A percentile compares a stretch with the other conserved stretches of the same genome.
phyloP scores from a whole-genome alignment of 2,888 invertebrate species.

The Phasia obesa region DNA sequence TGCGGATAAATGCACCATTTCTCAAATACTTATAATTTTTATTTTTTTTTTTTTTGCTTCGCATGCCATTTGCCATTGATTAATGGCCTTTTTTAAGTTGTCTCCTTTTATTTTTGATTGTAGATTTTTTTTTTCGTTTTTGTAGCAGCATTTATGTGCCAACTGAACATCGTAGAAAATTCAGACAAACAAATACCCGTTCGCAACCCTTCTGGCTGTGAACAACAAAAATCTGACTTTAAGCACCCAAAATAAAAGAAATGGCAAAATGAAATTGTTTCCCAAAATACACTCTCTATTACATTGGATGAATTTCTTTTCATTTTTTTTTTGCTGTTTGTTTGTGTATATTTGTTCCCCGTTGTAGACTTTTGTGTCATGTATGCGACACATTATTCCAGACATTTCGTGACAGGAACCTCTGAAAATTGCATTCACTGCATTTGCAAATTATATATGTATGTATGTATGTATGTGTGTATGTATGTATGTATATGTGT shows the following conservation, averaged over 20 bases:
- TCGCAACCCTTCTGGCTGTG: constrained; percentile 54
- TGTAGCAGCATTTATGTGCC: constrained; percentile 67
- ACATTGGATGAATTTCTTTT: constrained; percentile 41
- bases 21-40: constrained; percentile 64
- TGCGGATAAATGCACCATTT: constrained; percentile 69
- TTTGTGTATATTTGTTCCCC: constrained; percentile 4
- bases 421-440: constrained; percentile 70
- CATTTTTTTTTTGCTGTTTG: constrained; percentile 39
- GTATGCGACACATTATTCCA: constrained; percentile 71
- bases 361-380: constrained; percentile 65
- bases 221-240: constrained; percentile 57
- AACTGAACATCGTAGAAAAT: constrained; percentile 26
- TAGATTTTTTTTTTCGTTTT: constrained; percentile 9
- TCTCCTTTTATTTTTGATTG: constrained; percentile 21
- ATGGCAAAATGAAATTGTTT: constrained; percentile 31
- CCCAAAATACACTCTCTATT: constrained; percentile 66
- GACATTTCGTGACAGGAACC: constrained; percentile 71
- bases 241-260: constrained; percentile 50
- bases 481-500: neutral
- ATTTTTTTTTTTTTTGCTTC: constrained; percentile 66
- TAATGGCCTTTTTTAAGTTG: constrained; percentile 75
- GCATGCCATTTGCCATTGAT: constrained; percentile 76
- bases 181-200: constrained; percentile 26
- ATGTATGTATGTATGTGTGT: neutral
- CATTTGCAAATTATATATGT: constrained; percentile 58